phyloP scores from a whole-genome alignment of 2,113 vertebrate genomes.

The Colistium nudipinnis region DNA sequence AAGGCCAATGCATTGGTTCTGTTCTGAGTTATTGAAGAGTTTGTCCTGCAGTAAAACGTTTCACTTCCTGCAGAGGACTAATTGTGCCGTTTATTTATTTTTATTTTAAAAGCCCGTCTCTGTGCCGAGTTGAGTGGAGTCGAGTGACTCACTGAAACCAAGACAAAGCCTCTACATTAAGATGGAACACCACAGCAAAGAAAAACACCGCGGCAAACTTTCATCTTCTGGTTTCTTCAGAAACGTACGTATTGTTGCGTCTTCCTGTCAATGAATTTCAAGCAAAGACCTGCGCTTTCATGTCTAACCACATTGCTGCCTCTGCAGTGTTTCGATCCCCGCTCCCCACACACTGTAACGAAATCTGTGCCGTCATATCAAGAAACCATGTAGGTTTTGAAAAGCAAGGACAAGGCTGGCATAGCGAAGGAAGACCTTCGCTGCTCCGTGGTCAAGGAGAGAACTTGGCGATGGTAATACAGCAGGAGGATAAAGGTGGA shows the following conservation, averaged over 20 bases:
- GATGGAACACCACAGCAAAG: conserved; percentile 20
- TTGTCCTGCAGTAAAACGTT: not conserved
- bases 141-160: conserved; percentile 54
- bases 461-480: conserved; percentile 25
- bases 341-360: not conserved
- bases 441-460: conserved; percentile 56
- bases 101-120: conserved; percentile 23
- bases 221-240: conserved; percentile 49
- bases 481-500: conserved; percentile 3
- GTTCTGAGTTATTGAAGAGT: conserved; percentile 10
- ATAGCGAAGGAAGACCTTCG: conserved; percentile 29
- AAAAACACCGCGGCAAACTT: conserved; percentile 37
- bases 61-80: conserved; percentile 16
- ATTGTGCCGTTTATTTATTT: not conserved
- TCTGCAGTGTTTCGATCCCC: conserved; percentile 28
- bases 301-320: conserved; percentile 37
- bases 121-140: conserved; percentile 20
- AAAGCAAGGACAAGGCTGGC: conserved; percentile 34
- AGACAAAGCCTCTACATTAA: conserved; percentile 10
- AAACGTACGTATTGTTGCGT: conserved; percentile 13
- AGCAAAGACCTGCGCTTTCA: conserved; percentile 42
- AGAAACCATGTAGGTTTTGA: conserved; percentile 47
- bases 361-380: conserved; percentile 28
- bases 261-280: conserved; percentile 25
- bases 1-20: not conserved